Evolutionary conservation across 2,888 invertebrate species (phyloP).

Genomic region (Petrolisthes cinctipes): DNA sequence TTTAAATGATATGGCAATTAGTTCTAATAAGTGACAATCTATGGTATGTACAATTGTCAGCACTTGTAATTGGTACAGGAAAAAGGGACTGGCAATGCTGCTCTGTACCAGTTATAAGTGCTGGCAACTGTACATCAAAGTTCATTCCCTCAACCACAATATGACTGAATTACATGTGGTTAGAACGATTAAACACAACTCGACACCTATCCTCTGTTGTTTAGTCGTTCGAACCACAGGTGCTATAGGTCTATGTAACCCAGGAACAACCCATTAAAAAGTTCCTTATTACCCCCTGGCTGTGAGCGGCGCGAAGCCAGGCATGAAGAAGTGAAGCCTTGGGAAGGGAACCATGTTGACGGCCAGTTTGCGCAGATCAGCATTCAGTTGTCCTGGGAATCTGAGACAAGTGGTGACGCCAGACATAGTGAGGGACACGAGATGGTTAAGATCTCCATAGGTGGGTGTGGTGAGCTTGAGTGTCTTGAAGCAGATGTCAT

Average conservation of each 20-base stretch:
- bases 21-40: no score
- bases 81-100: no score
- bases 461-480: constrained; percentile 73
- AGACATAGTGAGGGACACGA: constrained; percentile 69
- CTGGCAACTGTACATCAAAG: background rate
- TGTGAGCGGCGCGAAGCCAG: constrained; percentile 68
- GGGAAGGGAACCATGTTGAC: constrained; percentile 75
- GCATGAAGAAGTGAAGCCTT: constrained; percentile 73
- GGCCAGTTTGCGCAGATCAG: constrained; percentile 72
- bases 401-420: constrained; percentile 73
- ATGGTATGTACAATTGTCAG: no score
- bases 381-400: constrained; percentile 74
- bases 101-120: background rate
- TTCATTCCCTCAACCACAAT: no score
- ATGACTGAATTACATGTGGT: no score
- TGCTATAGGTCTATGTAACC: background rate
- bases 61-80: no score
- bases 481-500: constrained; percentile 74
- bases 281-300: constrained; percentile 50
- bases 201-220: no score
- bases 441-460: constrained; percentile 73
- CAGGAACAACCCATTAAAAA: no score
- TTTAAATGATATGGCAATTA: no score
- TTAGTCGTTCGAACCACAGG: no score
- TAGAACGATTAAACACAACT: no score